A percentile compares a stretch with the other conserved stretches of the same genome.
Conservation (phyloP, 2,113 vertebrate species). For the Scomber colias region DNA sequence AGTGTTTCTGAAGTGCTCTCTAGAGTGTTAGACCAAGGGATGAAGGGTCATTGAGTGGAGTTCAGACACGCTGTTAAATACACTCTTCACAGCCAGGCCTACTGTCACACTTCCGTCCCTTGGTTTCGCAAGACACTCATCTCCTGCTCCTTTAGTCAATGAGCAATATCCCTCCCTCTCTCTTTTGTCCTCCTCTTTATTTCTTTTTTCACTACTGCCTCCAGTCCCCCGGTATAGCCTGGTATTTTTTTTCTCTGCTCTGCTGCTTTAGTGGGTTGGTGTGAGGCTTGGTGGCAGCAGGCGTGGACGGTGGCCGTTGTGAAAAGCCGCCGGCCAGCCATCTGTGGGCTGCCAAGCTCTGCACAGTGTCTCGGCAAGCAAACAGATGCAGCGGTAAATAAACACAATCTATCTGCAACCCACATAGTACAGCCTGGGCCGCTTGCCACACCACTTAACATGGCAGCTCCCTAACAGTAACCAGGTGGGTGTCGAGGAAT, state of each 20-base stretch:
- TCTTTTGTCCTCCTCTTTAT: slow-evolving; percentile 30
- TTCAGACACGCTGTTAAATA: slow-evolving; percentile 41
- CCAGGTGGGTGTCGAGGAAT: slow-evolving; percentile 62
- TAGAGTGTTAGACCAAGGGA: slow-evolving; percentile 13
- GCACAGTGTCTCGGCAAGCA: slow-evolving; percentile 38
- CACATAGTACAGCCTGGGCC: slow-evolving; percentile 25
- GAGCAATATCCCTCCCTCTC: slow-evolving; percentile 8
- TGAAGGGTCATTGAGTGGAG: slow-evolving; percentile 46
- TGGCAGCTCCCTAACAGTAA: slow-evolving; percentile 53
- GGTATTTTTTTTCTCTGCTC: not conserved
- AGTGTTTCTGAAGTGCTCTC: slow-evolving; percentile 49
- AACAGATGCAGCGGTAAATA: slow-evolving; percentile 80
- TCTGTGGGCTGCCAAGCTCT: slow-evolving; percentile 66
- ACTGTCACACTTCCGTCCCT: slow-evolving; percentile 4
- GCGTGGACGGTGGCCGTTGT: slow-evolving; percentile 20
- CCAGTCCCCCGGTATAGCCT: not conserved
- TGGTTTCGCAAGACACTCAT: slow-evolving; percentile 13
- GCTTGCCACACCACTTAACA: slow-evolving; percentile 52
- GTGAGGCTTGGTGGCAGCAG: slow-evolving; percentile 3
- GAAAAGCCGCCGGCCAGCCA: slow-evolving; percentile 55
- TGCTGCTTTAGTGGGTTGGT: not conserved
- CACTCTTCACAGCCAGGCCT: slow-evolving; percentile 28
- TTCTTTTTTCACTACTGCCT: slow-evolving; percentile 19
- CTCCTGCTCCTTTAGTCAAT: slow-evolving; percentile 23
- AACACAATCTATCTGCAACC: slow-evolving; percentile 72